phyloP scores from a whole-genome alignment of 2,797 vertebrate species.

The Alcedo quadribrachys region DNA sequence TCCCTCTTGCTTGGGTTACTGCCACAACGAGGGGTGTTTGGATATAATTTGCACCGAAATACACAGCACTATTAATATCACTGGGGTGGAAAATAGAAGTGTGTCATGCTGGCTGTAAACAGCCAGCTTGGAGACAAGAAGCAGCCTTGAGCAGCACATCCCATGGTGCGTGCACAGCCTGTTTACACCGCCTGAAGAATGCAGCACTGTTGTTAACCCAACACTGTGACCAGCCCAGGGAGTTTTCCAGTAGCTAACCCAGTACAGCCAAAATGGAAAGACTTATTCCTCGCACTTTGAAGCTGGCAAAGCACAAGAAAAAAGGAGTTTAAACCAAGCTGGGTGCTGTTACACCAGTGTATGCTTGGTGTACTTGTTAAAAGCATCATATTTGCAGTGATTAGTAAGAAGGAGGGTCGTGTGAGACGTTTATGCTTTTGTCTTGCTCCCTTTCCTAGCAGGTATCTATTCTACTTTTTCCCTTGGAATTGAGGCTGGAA shows the following conservation, averaged over 20 bases:
- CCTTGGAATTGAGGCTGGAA: slow-evolving; percentile 37
- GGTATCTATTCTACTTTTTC: neutral
- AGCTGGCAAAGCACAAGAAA: neutral
- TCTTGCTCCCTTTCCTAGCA: slow-evolving; percentile 28
- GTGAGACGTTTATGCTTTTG: neutral
- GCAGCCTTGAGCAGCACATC: neutral
- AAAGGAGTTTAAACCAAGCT: neutral
- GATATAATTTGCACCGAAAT: slow-evolving; percentile 11
- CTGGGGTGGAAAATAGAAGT: slow-evolving; percentile 35
- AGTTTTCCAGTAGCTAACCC: neutral
- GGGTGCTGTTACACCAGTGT: neutral
- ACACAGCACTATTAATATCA: neutral
- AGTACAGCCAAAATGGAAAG: neutral
- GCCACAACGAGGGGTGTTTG: neutral
- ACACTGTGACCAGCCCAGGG: neutral
- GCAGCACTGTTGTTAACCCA: neutral
- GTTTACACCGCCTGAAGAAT: neutral
- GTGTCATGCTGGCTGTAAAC: slow-evolving; percentile 35
- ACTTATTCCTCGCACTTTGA: neutral
- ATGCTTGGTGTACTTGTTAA: neutral
- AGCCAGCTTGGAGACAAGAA: neutral
- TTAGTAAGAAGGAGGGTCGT: neutral
- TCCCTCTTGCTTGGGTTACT: slow-evolving; percentile 10
- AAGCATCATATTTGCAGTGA: neutral
- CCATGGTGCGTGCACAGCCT: neutral